Base-by-base conservation (phyloP, 2,888 invertebrate genomes). In the Copidosoma aretas region DNA sequence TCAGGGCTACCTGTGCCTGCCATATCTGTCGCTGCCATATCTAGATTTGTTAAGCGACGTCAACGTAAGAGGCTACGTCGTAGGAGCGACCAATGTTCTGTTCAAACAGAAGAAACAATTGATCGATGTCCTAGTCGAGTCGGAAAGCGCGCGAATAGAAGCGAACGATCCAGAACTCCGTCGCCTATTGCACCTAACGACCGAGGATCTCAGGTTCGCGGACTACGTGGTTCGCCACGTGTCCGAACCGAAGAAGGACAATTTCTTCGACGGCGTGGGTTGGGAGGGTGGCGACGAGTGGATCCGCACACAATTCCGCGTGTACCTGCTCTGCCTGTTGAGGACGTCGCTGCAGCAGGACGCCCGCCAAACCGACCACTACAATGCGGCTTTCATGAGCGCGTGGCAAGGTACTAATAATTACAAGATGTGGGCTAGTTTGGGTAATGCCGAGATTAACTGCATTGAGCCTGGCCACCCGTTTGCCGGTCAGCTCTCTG, bases 11-110 rank as follows among this genome's bases (percentile, higher is more conserved):
- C 87, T 98, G 19, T 98, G 97, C 83, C 89, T 98, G 83, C 98
- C 99, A 21, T 99, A 98, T 84, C 86, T 98, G 73, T 97, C 97
- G 3, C 86, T 99, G 74, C 95, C 97, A 75, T 97, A 96, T 82
- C 89, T 98, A 86, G 98, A 98, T 85, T 86, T 97, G 67, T 85
- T 99, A 64, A 91, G 91, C 60, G 95, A 97, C 83, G 88, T 92
- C 4, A 93, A 93, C 76, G 94, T 97, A 10, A 86, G 91, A 71
- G 93, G 93, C 39, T 93, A 93, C 84, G 87, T 97, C 56, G 93
- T 97, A 68, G 98, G 99, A 51, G 98, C 98, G n/a, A 98, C 98
- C 19, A 99, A 99, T 86, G 93, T 97, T n/a, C 86, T 99, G 49
- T 99, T 98, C 82, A 95, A 95, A 82, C 98, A 98, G 83, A 97